A percentile compares a stretch with the other conserved stretches of the same genome.
These are phyloP conservation scores for Fopius arisanus DNA, from an alignment of 1,140 invertebrate genomes.

Conservation along the genomic window DNA sequence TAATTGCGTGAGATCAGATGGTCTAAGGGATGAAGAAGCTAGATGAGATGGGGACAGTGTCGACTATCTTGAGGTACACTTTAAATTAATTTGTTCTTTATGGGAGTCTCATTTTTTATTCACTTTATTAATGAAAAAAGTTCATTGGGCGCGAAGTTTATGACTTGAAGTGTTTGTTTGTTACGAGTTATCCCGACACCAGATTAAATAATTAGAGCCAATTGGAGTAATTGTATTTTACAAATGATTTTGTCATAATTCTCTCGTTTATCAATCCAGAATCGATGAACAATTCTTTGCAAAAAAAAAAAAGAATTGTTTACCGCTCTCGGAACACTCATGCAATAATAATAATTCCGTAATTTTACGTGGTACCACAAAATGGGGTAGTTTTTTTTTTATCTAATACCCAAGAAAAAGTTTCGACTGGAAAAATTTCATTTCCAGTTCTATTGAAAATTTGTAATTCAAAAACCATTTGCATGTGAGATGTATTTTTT, in stretches of 20 bases:
- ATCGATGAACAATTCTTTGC: too few relatives aligned
- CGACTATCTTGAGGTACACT: not conserved
- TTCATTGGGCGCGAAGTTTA: not conserved
- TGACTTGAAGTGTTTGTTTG: not conserved
- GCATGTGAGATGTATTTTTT: not conserved
- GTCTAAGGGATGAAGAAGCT: not conserved
- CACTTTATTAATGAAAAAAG: not conserved
- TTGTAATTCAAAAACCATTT: not conserved
- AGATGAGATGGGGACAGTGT: not conserved
- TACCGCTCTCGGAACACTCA: too few relatives aligned
- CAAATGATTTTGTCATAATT: too few relatives aligned
- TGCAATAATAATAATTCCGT: too few relatives aligned
- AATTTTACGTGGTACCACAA: too few relatives aligned
- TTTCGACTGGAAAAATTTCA: not conserved
- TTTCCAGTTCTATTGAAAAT: not conserved
- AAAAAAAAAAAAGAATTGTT: too few relatives aligned
- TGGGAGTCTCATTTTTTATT: not conserved
- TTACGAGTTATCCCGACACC: not conserved
- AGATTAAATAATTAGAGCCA: too few relatives aligned
- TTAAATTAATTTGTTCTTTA: slow-evolving; percentile 7
- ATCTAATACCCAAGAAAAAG: not conserved
- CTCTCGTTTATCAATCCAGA: too few relatives aligned
- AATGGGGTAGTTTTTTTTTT: not conserved
- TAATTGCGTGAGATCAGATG: slow-evolving; percentile 11
- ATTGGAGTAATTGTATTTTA: too few relatives aligned